Evolutionary conservation across 2,797 vertebrate genomes (phyloP).

Genomic region (Epinephelus awoara): DNA sequence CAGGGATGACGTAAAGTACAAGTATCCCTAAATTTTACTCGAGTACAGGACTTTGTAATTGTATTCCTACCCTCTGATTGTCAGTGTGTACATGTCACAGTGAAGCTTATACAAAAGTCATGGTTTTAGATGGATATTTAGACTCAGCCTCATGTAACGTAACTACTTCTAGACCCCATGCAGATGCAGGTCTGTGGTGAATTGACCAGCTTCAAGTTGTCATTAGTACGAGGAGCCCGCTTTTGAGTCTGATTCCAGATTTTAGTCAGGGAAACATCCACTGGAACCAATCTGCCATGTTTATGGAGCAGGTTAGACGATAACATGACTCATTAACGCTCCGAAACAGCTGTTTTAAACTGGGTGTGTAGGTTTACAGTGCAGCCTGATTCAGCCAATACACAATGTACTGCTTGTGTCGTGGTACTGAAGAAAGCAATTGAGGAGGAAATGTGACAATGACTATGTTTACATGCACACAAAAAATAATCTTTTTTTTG

Average conservation of each 20-base stretch:
- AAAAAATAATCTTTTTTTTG: too few species aligned
- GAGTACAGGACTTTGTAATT: too few species aligned
- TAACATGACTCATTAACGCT: slow-evolving; percentile 21
- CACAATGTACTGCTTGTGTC: not conserved
- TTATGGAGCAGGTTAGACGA: slow-evolving; percentile 13
- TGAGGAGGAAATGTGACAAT: too few species aligned
- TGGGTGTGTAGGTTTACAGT: slow-evolving; percentile 5
- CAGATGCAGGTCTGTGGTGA: slow-evolving; percentile 3
- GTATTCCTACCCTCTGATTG: too few species aligned
- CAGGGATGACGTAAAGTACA: too few species aligned
- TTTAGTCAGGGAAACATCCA: slow-evolving; percentile 9
- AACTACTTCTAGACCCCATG: not conserved
- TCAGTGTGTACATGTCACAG: not conserved
- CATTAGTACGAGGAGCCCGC: not conserved
- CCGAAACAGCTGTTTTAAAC: not conserved
- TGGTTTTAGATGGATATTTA: slow-evolving; percentile 20
- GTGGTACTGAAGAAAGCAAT: not conserved
- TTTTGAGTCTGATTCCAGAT: not conserved
- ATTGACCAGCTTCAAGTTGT: slow-evolving; percentile 12
- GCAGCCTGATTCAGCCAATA: slow-evolving; percentile 2
- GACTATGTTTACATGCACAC: too few species aligned
- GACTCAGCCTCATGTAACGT: not conserved
- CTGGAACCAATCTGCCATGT: not conserved
- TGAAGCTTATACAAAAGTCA: not conserved
- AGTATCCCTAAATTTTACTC: too few species aligned